Base-by-base conservation (phyloP, 2,888 invertebrate species). In the Exocentrus adspersus region DNA sequence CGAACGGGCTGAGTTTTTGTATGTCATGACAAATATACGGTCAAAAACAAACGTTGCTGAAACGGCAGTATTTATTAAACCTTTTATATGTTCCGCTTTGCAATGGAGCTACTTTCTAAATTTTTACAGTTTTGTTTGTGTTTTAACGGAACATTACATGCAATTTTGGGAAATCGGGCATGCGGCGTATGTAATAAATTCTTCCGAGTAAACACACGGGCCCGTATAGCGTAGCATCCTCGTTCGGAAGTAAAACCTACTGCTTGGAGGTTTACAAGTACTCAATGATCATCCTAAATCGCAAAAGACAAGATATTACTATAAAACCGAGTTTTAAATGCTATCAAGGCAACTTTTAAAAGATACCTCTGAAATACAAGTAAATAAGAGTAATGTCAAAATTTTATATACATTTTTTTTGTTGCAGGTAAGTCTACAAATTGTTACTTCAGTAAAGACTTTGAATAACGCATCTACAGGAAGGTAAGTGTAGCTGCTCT, bases 1-100 rank as follows among this genome's bases (percentile, higher is more conserved):
- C 62, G 67, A 71, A 64, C 71, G 68, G 62, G 65, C 62, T 61
- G 72, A 64, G 70, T 69, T 71, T 73, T 69, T 62, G 46, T 62
- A 41, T 46, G 37, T 42, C 30, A 51, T 61, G 41, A 57, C 64
- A 64, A 60, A 61, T 57, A 62, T 53, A 58, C 28, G 54, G 19
- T 50, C 50, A 45, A 42, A 62, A 58, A 58, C 53, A 52, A 58
- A 53, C 58, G 16, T 46, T 62, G 19, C 62, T 54, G 28, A n/a
- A 50, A 30, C 51, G 46, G 21, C 45, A 48, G 41, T 60, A 60
- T 60, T 48, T 53, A 54, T 52, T 48, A 41, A 41, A 54, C 37
- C 53, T 46, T 48, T 41, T 48, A 41, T 54, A 30, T 61, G 50
- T 48, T 24, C 14, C 28, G 46, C 20, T 30, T 28, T 30, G 9